Evolutionary conservation across 2,797 vertebrate species (phyloP), one percentile per base, ranked within the genome.

Genomic region (Naso thynnoides): DNA sequence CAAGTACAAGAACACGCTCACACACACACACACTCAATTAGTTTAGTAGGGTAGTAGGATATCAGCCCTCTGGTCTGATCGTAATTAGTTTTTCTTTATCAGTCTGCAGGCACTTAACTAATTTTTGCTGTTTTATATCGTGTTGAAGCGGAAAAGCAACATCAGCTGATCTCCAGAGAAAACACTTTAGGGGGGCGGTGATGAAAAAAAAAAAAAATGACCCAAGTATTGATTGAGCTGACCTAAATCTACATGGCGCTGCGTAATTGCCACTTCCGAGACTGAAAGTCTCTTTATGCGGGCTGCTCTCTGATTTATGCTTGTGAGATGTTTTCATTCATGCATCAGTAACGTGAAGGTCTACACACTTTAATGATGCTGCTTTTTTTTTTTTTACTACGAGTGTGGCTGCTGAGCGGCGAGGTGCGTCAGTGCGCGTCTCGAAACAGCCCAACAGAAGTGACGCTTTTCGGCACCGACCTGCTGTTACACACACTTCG

Each of bases 161-260:
- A 70, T 1, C 56, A 45, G 27, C 33, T 45, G 31, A 64, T 85
- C 81, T 85, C 84, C 38, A 56, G 76, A 68, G 80, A 29, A 18
- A 41, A 36, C 36, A 59, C 33, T 74, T 83, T 66, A 80, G 66
- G 55, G 62, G 78, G 56, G 59, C 68, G 45, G 31, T 52, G 39
- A 74, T 31, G 47, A 78, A 80, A n/a, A n/a, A n/a, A n/a, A n/a
- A n/a, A n/a, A n/a, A n/a, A 74, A 76, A 79, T 50, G 77, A 68
- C 21, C 71, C 42, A 71, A 73, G 50, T 73, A 76, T 87, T 75
- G 63, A 71, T n/a, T 65, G 86, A 80, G 77, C 62, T 84, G 81
- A 88, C 61, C 81, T 87, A 70, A 73, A 88, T 89, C 78, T 71
- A 88, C 84, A 70, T 18, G 31, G 81, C 45, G 77, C 65, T 52